A percentile compares a stretch with the other conserved stretches of the same genome.
Conservation (phyloP, 2,888 invertebrate genomes). For the Eulithis testata region DNA sequence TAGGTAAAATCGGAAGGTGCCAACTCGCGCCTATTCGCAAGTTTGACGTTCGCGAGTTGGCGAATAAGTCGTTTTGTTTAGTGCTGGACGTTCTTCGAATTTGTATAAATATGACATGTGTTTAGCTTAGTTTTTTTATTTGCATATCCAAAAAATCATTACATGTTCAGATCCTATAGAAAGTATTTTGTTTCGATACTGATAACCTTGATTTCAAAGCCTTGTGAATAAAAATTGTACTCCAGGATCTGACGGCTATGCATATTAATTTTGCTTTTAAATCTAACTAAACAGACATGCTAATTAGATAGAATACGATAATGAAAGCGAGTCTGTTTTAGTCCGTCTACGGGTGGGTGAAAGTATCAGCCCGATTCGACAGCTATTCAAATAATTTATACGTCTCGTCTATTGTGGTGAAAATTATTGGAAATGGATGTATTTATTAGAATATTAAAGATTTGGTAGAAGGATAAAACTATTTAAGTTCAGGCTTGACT, state of each 20-base stretch:
- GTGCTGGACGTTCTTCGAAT: no score
- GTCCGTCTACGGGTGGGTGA: conserved; percentile 39
- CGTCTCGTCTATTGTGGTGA: conserved; percentile 40
- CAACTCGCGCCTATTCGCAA: no score
- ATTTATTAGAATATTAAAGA: no score
- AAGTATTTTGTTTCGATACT: conserved; percentile 4
- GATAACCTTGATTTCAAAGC: conserved; percentile 17
- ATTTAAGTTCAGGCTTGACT: no score
- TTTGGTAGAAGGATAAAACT: no score
- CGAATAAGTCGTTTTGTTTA: no score
- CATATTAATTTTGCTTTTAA: conserved; percentile 27
- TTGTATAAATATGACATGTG: no score
- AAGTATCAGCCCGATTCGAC: conserved; percentile 40
- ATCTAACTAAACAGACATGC: conserved; percentile 25
- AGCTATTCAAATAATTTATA: conserved; percentile 39
- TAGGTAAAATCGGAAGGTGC: no score
- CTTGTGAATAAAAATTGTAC: conserved; percentile 6
- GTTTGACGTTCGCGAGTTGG: no score
- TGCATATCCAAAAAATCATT: not conserved
- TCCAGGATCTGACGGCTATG: conserved; percentile 6
- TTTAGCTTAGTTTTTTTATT: no score
- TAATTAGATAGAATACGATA: conserved; percentile 36
- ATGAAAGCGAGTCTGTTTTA: conserved; percentile 38
- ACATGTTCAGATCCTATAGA: conserved; percentile 1
- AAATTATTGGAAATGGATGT: conserved; percentile 18